Evolutionary conservation across 1,140 invertebrate species (phyloP), one percentile per base, ranked within the genome.

Genomic region (Geopemphigus sp.): DNA sequence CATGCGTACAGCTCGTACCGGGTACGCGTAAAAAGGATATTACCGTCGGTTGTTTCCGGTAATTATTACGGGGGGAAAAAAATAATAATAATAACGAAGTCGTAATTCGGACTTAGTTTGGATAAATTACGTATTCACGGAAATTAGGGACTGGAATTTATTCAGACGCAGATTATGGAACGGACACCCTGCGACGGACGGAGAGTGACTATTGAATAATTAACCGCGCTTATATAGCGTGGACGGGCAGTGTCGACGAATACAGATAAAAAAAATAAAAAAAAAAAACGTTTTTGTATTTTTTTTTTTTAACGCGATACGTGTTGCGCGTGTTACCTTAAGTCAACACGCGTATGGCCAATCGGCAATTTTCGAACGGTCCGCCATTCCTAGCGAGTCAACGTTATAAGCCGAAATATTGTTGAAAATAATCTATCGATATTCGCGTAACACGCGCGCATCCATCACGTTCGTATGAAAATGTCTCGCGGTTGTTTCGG

Each of bases 61-160:
- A 63, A 78, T 78, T 78, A 78, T 63, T 63, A 50, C 29, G 24
- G n/a, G n/a, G n/a, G n/a, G n/a, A 61, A 29, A 54, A 53, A 72
- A 26, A 53, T 53, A 66, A 66, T 32, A 63, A 54, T 53, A 59
- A 57, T 57, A n/a, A n/a, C n/a, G n/a, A n/a, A 76, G 17, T 26
- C 39, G 22, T 63, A 63, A 78, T 78, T 47, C 56, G 56, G 74
- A 78, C 74, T 78, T 78, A 29, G 74, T 78, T 78, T 24, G 74
- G 74, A 78, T 63, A 47, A 78, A 78, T 78, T 78, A 78, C 74
- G 74, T 61, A 78, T 78, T 78, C 74, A 78, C 74, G 74, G 74
- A 78, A 78, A 78, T 78, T 78, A 78, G 74, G 74, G 74, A 61
- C 74, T 78, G 39, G 56, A 63, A 78, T 78, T 47, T 78, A 78